These are phyloP conservation scores for Fundulus diaphanus DNA, from an alignment of 2,797 vertebrate species.

Conservation along the genomic window DNA sequence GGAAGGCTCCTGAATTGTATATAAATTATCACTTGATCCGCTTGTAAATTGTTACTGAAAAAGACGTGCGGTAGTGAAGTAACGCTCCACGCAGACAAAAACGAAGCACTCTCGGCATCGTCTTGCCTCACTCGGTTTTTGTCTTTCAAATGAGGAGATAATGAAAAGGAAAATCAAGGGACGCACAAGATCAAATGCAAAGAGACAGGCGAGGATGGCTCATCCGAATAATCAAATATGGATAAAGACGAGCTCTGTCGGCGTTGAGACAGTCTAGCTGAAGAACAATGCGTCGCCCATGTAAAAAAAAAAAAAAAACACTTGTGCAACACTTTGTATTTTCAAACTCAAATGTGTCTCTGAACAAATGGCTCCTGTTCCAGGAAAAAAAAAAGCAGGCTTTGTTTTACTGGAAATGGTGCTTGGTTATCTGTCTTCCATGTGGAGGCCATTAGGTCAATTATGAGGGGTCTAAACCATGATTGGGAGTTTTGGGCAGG, in stretches of 20 bases:
- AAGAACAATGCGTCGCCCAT: constrained; percentile 38
- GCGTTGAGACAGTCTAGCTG: constrained; percentile 18
- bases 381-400: constrained; percentile 65
- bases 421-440: constrained; percentile 81
- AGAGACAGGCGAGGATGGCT: constrained; percentile 49
- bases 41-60: constrained; percentile 51
- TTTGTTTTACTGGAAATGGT: constrained; percentile 82
- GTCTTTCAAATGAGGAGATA: constrained; percentile 79
- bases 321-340: constrained; percentile 11
- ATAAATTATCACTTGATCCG: constrained; percentile 64
- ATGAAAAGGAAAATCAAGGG: constrained; percentile 65
- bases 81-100: constrained; percentile 13
- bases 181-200: constrained; percentile 68
- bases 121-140: constrained; percentile 56
- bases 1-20: constrained; percentile 64
- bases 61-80: background rate
- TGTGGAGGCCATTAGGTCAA: constrained; percentile 87
- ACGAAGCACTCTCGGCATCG: constrained; percentile 29
- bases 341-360: constrained; percentile 16
- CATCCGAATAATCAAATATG: constrained; percentile 82
- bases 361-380: constrained; percentile 39
- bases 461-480: constrained; percentile 80
- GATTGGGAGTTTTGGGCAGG: constrained; percentile 67
- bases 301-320: constrained; percentile 39
- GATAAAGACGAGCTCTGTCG: constrained; percentile 40